Conservation (phyloP, 2,113 vertebrate genomes). For the Grus americana region DNA sequence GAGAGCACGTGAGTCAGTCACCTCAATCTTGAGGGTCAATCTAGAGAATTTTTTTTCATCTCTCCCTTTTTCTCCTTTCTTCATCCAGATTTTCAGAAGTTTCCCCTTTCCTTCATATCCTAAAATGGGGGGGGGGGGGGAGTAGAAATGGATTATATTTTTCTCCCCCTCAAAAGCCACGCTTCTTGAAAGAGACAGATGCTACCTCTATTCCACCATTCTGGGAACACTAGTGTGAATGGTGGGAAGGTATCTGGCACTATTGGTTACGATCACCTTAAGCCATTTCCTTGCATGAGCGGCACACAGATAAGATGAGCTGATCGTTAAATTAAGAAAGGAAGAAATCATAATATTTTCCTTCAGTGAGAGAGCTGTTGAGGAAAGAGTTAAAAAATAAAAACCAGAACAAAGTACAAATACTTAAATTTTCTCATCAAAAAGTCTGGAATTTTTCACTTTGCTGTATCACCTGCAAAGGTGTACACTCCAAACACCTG, state of each 20-base stretch:
- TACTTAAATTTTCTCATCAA: neutral
- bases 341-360: neutral
- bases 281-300: neutral
- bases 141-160: neutral
- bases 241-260: neutral
- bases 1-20: neutral
- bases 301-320: neutral
- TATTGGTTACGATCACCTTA: neutral
- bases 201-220: neutral
- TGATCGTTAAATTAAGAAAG: neutral
- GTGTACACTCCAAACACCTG: neutral
- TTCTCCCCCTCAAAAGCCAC: neutral
- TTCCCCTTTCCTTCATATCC: neutral
- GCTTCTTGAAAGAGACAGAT: neutral
- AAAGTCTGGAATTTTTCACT: neutral
- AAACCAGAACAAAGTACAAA: neutral
- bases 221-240: neutral
- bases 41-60: neutral
- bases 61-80: neutral
- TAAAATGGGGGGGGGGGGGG: accelerated
- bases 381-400: neutral
- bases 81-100: neutral
- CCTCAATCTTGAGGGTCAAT: neutral
- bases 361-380: neutral
- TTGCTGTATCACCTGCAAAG: neutral